Percentiles rank a stretch among this genome's conserved stretches.
phyloP scores from a whole-genome alignment of 2,888 invertebrate species.

The Drosophila anceps region DNA sequence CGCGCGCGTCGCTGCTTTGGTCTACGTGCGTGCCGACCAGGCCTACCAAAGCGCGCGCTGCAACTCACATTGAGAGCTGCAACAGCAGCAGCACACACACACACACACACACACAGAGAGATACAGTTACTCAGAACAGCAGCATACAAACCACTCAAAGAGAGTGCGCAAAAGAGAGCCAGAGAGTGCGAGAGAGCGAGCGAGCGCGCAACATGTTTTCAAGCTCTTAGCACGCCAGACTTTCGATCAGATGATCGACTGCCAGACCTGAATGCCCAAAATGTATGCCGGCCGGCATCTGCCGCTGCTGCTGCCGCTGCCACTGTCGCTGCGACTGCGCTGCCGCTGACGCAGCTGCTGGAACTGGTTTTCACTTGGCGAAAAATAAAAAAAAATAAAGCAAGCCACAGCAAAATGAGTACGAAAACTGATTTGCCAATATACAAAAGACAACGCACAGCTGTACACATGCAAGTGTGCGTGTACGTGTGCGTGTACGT shows the following conservation, averaged over 20 bases:
- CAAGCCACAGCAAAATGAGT: slow-evolving; percentile 16
- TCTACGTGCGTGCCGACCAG: slow-evolving; percentile 59
- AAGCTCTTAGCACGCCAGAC: slow-evolving; percentile 21
- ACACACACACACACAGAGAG: not conserved
- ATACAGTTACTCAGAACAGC: not conserved
- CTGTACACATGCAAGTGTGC: slow-evolving; percentile 1
- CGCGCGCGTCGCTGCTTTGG: slow-evolving; percentile 23
- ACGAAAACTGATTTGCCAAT: slow-evolving; percentile 65
- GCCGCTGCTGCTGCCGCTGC: slow-evolving; percentile 23
- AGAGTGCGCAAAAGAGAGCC: slow-evolving; percentile 13
- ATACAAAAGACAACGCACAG: slow-evolving; percentile 40
- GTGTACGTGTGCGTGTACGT: too few species aligned
- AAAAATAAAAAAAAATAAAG: slow-evolving; percentile 53
- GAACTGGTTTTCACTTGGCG: slow-evolving; percentile 76
- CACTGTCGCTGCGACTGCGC: slow-evolving; percentile 11
- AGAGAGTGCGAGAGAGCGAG: slow-evolving; percentile 7
- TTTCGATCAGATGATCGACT: slow-evolving; percentile 56
- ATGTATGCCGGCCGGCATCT: slow-evolving; percentile 80
- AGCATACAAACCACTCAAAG: slow-evolving; percentile 10
- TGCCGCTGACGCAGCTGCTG: slow-evolving; percentile 31
- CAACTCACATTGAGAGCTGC: slow-evolving; percentile 34
- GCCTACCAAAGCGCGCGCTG: not conserved
- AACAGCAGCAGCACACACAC: slow-evolving; percentile 2
- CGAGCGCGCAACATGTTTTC: slow-evolving; percentile 9
- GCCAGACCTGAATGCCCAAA: slow-evolving; percentile 60